These are phyloP conservation scores for Gandaritis pyraliata DNA, from an alignment of 2,888 invertebrate genomes.

Conservation along the genomic window DNA sequence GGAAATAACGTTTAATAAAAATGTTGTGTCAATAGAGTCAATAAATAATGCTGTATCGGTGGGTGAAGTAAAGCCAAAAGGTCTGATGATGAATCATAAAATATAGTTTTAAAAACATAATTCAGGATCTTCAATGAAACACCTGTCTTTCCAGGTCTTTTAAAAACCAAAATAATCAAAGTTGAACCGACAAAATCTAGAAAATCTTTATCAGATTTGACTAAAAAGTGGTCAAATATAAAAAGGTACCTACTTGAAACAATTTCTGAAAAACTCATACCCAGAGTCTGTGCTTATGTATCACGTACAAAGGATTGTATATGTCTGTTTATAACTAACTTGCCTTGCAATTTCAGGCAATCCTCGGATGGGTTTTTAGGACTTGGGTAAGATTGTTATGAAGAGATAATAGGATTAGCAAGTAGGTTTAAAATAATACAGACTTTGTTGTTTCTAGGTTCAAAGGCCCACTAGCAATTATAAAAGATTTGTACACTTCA, in stretches of 20 bases:
- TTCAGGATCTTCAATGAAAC: not conserved
- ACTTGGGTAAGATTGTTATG: constrained; percentile 7
- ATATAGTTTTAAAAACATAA: not conserved
- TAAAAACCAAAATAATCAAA: constrained; percentile 3
- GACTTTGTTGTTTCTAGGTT: constrained; percentile 12
- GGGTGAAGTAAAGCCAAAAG: not conserved
- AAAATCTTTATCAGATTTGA: constrained; percentile 3
- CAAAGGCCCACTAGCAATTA: constrained; percentile 13
- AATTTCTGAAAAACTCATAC: too few species aligned
- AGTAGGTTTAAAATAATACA: not conserved
- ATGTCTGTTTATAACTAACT: not conserved
- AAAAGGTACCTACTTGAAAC: constrained; percentile 17
- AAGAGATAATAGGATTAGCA: too few species aligned
- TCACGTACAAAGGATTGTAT: not conserved
- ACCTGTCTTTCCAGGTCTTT: constrained; percentile 4
- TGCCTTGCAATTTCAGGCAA: constrained; percentile 9
- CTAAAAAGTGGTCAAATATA: constrained; percentile 6
- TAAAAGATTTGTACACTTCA: constrained; percentile 19
- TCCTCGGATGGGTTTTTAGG: constrained; percentile 9
- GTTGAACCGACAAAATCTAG: not conserved
- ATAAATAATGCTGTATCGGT: not conserved
- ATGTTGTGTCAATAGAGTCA: not conserved
- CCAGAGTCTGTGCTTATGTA: not conserved
- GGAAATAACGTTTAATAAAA: not conserved
- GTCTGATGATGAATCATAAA: not conserved